Base-by-base conservation (phyloP, 1,140 invertebrate species). In the Diabrotica virgifera region DNA sequence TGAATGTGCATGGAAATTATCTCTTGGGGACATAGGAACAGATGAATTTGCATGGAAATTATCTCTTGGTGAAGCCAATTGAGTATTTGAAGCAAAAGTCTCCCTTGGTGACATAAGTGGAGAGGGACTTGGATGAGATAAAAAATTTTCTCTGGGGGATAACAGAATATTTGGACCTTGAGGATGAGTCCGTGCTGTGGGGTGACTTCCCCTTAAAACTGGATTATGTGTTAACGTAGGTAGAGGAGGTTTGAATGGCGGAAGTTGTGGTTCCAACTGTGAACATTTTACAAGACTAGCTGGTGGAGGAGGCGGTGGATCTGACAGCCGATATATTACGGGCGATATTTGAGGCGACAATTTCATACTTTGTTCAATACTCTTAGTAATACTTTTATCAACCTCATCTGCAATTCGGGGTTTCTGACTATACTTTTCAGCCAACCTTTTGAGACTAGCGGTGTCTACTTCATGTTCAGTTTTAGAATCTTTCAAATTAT, bases 401-500 rank as follows among this genome's bases (percentile, higher is more conserved):
- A 70, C 51, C 51, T 71, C 72, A 5, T 52, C 4, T 60, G 68
- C 66, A 12, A 54, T 38, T 24, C 67, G 69, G 2, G 75, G 75
- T 69, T 75, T 74, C 2, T 68, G 72, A 56, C 74, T 72, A 52
- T 77, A 77, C 64, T 77, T 77, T 56, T 76, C 74, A n/a, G 75
- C 75, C 24, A 77, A 67, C 52, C 75, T 52, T 64, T 71, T 72
- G 50, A 51, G 24, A 24, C 24, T 24, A 24, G 24, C 24, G 24
- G 24, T 24, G 24, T 24, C 24, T 24, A 24, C 4, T 24, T 24
- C 24, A 24, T 24, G 24, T 24, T 24, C 24, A 24, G 24, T 4
- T 24, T 24, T 24, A 4, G 4, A 24, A 24, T 24, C 4, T 2
- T 24, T 24, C 24, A 24, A 24, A 24, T 24, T 24, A 24, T 24